phyloP scores from a whole-genome alignment of 2,888 invertebrate species.

The Scotopteryx bipunctaria region DNA sequence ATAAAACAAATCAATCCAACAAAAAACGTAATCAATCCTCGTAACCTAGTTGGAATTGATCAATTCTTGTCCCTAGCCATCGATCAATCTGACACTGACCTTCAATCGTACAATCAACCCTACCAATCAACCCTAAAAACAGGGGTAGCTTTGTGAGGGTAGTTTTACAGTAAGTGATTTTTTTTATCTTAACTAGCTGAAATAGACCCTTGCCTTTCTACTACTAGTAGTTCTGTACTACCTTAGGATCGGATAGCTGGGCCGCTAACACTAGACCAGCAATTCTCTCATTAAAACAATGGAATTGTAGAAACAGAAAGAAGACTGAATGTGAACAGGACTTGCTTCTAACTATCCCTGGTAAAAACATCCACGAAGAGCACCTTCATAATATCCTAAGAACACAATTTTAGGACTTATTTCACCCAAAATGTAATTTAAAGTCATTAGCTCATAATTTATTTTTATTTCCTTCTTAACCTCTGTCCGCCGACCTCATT shows the following conservation, averaged over 20 bases:
- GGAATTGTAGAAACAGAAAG: too few species aligned
- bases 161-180: not conserved
- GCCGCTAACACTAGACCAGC: too few species aligned
- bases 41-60: constrained; percentile 5
- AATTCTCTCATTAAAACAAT: too few species aligned
- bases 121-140: constrained; percentile 7
- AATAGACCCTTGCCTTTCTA: too few species aligned
- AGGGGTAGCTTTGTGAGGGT: not conserved
- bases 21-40: constrained; percentile 8
- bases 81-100: constrained; percentile 18
- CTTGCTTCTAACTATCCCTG: too few species aligned
- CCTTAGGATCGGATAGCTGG: too few species aligned
- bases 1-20: constrained; percentile 5
- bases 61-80: constrained; percentile 5
- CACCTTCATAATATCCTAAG: too few species aligned
- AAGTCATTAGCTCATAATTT: constrained; percentile 7
- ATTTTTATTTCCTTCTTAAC: constrained; percentile 16
- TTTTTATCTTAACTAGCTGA: too few species aligned
- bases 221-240: too few species aligned
- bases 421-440: not conserved
- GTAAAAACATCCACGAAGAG: too few species aligned
- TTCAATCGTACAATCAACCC: constrained; percentile 17
- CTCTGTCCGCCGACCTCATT: constrained; percentile 8
- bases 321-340: too few species aligned
- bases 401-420: too few species aligned